Conservation (phyloP, 2,888 invertebrate species). For the Pollenia labialis region DNA sequence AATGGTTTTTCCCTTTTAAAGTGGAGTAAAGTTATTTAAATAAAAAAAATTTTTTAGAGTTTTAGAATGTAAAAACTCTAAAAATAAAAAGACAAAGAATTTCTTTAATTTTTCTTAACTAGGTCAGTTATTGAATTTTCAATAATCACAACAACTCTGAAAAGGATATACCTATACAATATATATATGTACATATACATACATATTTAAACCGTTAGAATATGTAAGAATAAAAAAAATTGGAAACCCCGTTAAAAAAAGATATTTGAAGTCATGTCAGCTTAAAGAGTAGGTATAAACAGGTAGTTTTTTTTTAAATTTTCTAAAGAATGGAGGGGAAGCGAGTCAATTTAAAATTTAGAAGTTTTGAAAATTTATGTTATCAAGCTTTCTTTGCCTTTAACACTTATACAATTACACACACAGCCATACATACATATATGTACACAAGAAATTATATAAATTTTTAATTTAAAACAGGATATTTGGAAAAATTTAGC, state of each 20-base stretch:
- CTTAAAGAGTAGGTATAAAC: neutral
- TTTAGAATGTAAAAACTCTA: neutral
- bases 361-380: conserved; percentile 2
- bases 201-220: conserved; percentile 42
- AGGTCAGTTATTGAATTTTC: conserved; percentile 83
- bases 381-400: neutral
- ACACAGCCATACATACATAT: neutral
- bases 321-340: conserved; percentile 16
- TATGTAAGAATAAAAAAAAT: conserved; percentile 18
- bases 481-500: conserved; percentile 41
- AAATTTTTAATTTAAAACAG: conserved; percentile 53
- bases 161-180: neutral
- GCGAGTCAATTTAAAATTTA: neutral
- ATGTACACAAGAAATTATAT: conserved; percentile 63
- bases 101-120: conserved; percentile 75
- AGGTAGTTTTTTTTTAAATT: neutral
- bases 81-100: conserved; percentile 32
- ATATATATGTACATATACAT: neutral
- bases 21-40: neutral
- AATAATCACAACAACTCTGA: conserved; percentile 68
- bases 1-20: neutral
- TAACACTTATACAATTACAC: neutral
- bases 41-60: neutral
- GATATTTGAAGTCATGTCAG: conserved; percentile 54
- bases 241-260: neutral